A percentile compares a stretch with the other conserved stretches of the same genome.
Evolutionary conservation across 2,888 invertebrate genomes (phyloP).

Genomic region (Pseudococcus longispinus): DNA sequence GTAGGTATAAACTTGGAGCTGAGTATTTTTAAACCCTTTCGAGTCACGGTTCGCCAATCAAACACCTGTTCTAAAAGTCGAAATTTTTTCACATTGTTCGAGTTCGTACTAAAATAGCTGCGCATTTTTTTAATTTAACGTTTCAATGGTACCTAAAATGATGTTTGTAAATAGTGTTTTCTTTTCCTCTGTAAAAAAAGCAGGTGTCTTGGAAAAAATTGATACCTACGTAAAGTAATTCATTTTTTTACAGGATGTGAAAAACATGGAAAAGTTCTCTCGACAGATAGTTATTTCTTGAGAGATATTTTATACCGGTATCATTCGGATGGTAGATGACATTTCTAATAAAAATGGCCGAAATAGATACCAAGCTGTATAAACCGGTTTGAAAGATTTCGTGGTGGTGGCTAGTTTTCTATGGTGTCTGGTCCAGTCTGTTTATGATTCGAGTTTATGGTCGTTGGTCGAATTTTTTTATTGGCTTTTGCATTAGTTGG

Average conservation of each 20-base stretch:
- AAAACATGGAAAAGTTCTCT: background rate
- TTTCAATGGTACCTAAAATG: background rate
- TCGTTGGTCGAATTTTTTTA: background rate
- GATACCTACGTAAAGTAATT: too few species aligned
- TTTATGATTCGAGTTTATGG: background rate
- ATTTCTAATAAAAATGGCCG: background rate
- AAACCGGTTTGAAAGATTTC: background rate
- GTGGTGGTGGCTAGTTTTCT: background rate
- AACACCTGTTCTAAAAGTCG: constrained; percentile 21
- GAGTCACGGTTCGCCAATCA: constrained; percentile 11
- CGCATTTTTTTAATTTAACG: background rate
- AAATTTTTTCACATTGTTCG: constrained; percentile 20
- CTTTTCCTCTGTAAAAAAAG: too few species aligned
- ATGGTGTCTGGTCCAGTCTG: background rate
- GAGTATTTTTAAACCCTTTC: background rate
- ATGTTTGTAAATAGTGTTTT: background rate
- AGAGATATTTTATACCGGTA: too few species aligned
- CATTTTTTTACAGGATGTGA: background rate
- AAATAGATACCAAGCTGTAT: background rate
- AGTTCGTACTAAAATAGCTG: background rate
- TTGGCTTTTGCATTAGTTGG: background rate
- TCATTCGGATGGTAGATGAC: background rate
- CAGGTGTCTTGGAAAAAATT: background rate
- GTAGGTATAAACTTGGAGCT: background rate
- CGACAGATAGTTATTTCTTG: background rate